These are phyloP conservation scores for Drosophila rubida DNA, from an alignment of 2,888 invertebrate genomes.

Conservation along the genomic window DNA sequence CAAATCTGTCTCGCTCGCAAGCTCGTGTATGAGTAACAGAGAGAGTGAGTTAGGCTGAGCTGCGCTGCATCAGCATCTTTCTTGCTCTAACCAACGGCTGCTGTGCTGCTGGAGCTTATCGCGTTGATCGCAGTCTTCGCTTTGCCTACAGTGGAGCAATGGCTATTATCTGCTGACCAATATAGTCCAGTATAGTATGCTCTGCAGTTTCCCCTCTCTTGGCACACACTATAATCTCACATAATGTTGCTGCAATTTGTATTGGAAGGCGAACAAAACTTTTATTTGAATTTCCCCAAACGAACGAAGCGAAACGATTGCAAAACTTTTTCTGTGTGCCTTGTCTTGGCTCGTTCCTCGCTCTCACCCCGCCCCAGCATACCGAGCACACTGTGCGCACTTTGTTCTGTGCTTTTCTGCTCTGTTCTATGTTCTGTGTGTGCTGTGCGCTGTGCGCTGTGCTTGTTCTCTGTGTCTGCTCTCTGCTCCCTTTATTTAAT, in stretches of 20 bases:
- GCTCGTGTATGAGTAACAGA: background rate
- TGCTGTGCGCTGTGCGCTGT: constrained; percentile 6
- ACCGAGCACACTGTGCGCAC: background rate
- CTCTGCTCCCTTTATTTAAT: constrained; percentile 77
- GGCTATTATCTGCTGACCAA: background rate
- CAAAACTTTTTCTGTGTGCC: constrained; percentile 33
- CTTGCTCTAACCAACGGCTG: background rate
- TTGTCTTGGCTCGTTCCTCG: background rate
- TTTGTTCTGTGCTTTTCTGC: background rate
- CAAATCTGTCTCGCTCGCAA: background rate
- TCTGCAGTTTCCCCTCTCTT: background rate
- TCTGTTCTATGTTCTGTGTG: background rate
- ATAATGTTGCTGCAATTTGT: constrained; percentile 81
- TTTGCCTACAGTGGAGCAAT: background rate
- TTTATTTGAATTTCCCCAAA: constrained; percentile 44
- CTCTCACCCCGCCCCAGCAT: background rate
- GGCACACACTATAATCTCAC: constrained; percentile 66
- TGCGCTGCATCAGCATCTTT: background rate
- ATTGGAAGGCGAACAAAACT: constrained; percentile 47
- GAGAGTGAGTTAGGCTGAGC: background rate
- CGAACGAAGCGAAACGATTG: constrained; percentile 28
- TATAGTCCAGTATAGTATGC: background rate
- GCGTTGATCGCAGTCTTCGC: background rate
- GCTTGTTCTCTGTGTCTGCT: constrained; percentile 34
- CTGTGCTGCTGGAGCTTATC: background rate